Conservation (phyloP, 2,888 invertebrate genomes). For the Agelastica alni region DNA sequence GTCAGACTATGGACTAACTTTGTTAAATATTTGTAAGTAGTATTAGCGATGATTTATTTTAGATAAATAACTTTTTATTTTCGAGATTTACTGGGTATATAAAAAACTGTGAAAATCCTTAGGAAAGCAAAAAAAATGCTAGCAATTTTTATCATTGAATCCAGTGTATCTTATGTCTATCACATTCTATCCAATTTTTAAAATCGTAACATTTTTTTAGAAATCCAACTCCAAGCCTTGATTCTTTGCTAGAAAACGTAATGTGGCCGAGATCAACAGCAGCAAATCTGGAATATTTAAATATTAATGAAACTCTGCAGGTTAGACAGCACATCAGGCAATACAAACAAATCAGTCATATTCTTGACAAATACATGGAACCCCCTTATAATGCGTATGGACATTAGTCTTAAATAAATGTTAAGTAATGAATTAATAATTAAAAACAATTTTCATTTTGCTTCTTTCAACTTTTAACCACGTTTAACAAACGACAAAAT, state of each 20-base stretch:
- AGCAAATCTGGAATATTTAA: constrained; percentile 12
- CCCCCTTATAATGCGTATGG: constrained; percentile 18
- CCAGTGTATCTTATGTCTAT: no score
- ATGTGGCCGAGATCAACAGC: constrained; percentile 17
- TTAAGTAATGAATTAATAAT: no score
- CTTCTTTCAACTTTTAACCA: no score
- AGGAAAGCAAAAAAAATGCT: no score
- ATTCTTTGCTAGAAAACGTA: constrained; percentile 10
- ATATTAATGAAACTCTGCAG: constrained; percentile 19
- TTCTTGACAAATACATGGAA: constrained; percentile 20
- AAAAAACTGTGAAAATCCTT: no score
- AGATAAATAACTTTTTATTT: neutral
- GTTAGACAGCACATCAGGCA: constrained; percentile 14
- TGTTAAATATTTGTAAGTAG: constrained; percentile 21
- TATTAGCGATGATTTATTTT: no score
- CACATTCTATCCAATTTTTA: neutral
- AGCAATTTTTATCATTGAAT: no score
- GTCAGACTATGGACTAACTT: constrained; percentile 21
- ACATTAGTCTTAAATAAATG: neutral
- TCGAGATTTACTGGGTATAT: no score
- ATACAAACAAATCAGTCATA: constrained; percentile 14
- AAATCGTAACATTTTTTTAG: constrained; percentile 8
- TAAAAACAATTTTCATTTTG: no score
- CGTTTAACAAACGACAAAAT: no score
- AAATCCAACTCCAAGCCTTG: constrained; percentile 21